Percentiles rank a stretch among this genome's conserved stretches.
These are phyloP conservation scores for Cryptus armator DNA, from an alignment of 2,888 invertebrate genomes.

Conservation along the genomic window DNA sequence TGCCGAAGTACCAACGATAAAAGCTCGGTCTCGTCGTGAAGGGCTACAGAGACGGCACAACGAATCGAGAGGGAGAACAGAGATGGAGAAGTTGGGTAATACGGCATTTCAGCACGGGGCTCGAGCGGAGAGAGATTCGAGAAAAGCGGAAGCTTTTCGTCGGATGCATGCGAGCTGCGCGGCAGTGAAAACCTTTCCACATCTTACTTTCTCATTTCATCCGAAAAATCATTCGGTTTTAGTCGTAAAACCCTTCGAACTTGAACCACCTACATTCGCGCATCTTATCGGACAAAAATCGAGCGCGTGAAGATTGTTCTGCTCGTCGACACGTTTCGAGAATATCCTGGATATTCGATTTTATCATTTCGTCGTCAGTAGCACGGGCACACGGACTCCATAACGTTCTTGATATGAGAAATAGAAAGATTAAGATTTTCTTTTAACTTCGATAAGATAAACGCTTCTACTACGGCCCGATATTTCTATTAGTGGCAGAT, in stretches of 20 bases:
- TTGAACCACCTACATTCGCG: neutral
- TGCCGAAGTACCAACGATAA: slow-evolving; percentile 72
- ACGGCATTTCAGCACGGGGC: slow-evolving; percentile 15
- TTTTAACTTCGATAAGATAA: no score
- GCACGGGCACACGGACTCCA: no score
- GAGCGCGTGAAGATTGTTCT: neutral
- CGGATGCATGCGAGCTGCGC: neutral
- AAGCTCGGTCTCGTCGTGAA: slow-evolving; percentile 67
- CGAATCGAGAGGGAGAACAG: slow-evolving; percentile 51
- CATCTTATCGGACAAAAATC: neutral
- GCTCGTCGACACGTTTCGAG: neutral
- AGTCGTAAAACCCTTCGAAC: slow-evolving; percentile 35
- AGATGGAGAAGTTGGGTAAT: slow-evolving; percentile 56
- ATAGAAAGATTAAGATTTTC: no score
- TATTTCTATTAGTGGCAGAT: no score
- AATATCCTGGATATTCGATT: neutral
- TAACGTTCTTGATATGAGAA: no score
- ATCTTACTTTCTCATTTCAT: neutral
- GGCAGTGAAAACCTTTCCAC: neutral
- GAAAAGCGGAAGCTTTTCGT: neutral
- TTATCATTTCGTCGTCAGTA: neutral
- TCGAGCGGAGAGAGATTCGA: neutral
- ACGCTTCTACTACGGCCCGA: no score
- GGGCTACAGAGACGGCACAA: slow-evolving; percentile 33
- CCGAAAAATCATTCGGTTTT: slow-evolving; percentile 1